A percentile compares a stretch with the other conserved stretches of the same genome.
These are phyloP conservation scores for Orius laevigatus DNA, from an alignment of 1,140 invertebrate genomes.

Conservation along the genomic window DNA sequence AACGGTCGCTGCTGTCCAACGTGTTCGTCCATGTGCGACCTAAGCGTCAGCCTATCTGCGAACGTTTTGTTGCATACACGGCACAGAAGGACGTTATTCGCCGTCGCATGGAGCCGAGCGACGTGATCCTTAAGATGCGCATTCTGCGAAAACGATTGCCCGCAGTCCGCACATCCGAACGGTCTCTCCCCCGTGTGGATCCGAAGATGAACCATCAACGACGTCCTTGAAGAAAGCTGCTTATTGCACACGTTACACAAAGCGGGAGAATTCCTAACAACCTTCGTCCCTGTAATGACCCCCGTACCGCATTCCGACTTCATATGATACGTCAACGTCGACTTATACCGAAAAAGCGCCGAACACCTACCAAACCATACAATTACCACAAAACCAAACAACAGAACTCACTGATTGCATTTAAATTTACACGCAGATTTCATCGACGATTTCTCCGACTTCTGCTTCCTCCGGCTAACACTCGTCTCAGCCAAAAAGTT, in stretches of 20 bases:
- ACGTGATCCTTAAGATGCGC: conserved; percentile 15
- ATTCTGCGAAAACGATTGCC: conserved; percentile 13
- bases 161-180: conserved; percentile 13
- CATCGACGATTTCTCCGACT: conserved; percentile 1
- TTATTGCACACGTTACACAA: conserved; percentile 14
- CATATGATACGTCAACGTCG: conserved; percentile 15
- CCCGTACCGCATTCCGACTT: conserved; percentile 16
- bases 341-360: conserved; percentile 16
- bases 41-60: conserved; percentile 4
- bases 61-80: conserved; percentile 12
- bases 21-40: conserved; percentile 8
- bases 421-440: conserved; percentile 10
- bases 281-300: conserved; percentile 9
- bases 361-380: conserved; percentile 10
- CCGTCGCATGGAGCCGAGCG: conserved; percentile 8
- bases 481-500: conserved; percentile 4
- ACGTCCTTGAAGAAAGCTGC: conserved; percentile 11
- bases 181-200: conserved; percentile 18
- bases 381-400: neutral
- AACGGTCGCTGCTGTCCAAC: conserved; percentile 5
- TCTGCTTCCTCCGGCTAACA: neutral
- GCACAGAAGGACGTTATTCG: conserved; percentile 8
- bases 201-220: conserved; percentile 17
- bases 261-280: conserved; percentile 7
- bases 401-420: conserved; percentile 8